Evolutionary conservation across 2,113 vertebrate species (phyloP).

Genomic region (Noctilio leporinus): DNA sequence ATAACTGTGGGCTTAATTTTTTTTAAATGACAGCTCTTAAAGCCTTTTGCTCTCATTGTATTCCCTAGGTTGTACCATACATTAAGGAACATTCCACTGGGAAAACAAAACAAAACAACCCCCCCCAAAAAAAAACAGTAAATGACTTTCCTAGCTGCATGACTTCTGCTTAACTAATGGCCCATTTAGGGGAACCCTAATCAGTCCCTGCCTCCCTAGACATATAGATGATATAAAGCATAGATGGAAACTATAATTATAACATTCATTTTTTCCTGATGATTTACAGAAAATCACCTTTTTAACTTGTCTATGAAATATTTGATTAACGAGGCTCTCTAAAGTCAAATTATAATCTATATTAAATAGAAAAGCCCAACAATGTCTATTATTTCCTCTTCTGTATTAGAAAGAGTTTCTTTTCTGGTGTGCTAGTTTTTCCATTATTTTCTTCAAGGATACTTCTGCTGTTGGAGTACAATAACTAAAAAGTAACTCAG

Average conservation of each 20-base stretch:
- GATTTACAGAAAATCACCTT: slow-evolving; percentile 4
- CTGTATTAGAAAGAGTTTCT: background rate
- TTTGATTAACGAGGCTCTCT: background rate
- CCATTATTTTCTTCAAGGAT: background rate
- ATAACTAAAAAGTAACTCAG: background rate
- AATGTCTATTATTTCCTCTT: background rate
- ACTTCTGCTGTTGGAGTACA: background rate
- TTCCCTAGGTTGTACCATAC: background rate
- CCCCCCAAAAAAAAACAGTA: slow-evolving; percentile 46
- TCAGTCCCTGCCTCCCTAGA: background rate
- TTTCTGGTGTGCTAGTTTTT: background rate
- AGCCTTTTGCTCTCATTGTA: slow-evolving; percentile 10
- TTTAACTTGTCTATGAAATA: background rate
- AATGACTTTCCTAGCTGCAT: slow-evolving; percentile 15
- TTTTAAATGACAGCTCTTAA: slow-evolving; percentile 29
- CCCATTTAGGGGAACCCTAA: background rate
- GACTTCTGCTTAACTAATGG: slow-evolving; percentile 47
- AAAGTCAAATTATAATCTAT: background rate
- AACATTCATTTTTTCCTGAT: slow-evolving; percentile 4
- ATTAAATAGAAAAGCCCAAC: background rate
- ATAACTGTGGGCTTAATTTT: background rate
- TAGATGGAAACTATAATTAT: background rate
- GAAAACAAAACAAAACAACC: no score
- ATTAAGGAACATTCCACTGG: slow-evolving; percentile 37
- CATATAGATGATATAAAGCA: background rate